Evolutionary conservation across 2,797 vertebrate genomes (phyloP).

Genomic region (Pangasius krempfi): DNA sequence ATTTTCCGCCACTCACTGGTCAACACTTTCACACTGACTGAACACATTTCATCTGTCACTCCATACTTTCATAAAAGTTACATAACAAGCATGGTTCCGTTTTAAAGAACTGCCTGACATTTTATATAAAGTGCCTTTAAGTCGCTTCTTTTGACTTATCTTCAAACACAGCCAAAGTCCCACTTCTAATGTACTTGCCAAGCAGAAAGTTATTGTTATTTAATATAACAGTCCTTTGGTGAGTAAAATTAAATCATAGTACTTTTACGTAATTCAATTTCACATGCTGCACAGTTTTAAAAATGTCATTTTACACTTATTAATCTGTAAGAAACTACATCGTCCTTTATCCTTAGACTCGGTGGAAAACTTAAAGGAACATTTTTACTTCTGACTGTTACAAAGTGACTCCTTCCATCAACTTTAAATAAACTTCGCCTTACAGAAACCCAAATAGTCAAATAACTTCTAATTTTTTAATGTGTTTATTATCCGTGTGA

Average conservation of each 20-base stretch:
- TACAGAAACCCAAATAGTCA: not conserved
- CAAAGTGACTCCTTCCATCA: not conserved
- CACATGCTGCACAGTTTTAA: not conserved
- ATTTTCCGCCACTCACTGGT: not conserved
- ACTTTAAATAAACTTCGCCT: not conserved
- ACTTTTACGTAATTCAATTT: not conserved
- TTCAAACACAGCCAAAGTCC: not conserved
- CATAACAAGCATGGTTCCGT: not conserved
- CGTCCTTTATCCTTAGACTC: not conserved
- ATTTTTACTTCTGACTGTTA: not conserved
- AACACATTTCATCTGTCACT: not conserved
- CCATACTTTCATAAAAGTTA: not conserved
- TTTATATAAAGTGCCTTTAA: not conserved
- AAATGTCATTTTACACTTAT: not conserved
- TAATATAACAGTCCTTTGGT: not conserved
- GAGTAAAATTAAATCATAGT: not conserved
- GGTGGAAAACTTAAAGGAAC: not conserved
- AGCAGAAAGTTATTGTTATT: not conserved
- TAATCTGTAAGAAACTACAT: not conserved
- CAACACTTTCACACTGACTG: constrained; percentile 3
- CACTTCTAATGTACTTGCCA: not conserved
- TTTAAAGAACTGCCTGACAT: not conserved
- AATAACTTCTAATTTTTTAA: not conserved
- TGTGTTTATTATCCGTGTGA: not conserved
- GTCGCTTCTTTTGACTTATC: not conserved